phyloP scores from a whole-genome alignment of 2,113 vertebrate species.

The Caracal caracal region DNA sequence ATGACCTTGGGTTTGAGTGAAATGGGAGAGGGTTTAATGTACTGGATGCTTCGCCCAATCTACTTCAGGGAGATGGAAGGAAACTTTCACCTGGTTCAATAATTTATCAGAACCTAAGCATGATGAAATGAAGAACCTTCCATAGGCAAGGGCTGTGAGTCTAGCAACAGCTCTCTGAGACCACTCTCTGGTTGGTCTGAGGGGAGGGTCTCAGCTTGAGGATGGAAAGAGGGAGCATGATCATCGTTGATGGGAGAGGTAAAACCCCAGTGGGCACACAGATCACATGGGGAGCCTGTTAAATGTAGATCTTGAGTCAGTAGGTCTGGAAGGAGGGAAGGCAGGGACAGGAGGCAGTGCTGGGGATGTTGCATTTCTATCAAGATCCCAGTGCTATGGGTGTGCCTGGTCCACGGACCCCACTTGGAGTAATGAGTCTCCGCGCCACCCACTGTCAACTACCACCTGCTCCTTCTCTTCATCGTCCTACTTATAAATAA shows the following conservation, averaged over 20 bases:
- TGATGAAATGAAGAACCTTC: neutral
- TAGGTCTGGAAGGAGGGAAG: neutral
- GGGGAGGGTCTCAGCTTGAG: neutral
- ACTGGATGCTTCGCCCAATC: slow-evolving; percentile 5
- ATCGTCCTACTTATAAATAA: neutral
- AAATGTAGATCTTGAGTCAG: neutral
- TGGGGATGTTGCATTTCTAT: neutral
- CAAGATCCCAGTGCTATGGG: neutral
- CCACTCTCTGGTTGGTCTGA: neutral
- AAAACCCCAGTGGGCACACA: neutral
- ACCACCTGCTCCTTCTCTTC: neutral
- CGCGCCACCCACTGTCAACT: neutral
- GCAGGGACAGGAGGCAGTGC: neutral
- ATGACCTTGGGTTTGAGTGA: slow-evolving; percentile 40
- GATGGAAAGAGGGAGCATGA: neutral
- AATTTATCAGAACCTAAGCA: slow-evolving; percentile 33
- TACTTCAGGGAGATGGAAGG: neutral
- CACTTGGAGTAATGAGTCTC: neutral
- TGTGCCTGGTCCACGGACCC: neutral
- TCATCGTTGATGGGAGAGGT: neutral
- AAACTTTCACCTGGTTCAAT: slow-evolving; percentile 45
- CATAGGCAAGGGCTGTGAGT: neutral
- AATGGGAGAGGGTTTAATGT: slow-evolving; percentile 54
- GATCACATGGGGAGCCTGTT: neutral
- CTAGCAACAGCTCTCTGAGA: neutral